These are phyloP conservation scores for Nyctereutes procyonoides DNA, from an alignment of 2,113 vertebrate genomes.

Conservation along the genomic window DNA sequence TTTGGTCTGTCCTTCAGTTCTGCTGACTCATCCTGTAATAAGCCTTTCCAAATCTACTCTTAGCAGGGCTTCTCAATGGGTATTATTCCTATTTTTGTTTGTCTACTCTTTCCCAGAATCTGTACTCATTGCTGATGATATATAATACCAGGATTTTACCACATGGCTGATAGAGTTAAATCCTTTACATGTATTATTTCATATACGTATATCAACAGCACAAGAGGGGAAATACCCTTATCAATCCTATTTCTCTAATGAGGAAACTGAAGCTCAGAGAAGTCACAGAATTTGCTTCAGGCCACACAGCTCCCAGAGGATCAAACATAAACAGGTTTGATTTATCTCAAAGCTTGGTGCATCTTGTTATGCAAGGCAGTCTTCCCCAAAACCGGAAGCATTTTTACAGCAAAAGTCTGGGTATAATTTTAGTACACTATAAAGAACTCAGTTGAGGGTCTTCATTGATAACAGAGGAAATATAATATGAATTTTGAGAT, in stretches of 20 bases:
- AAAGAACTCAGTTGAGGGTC: neutral
- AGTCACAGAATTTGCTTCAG: neutral
- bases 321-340: neutral
- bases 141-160: neutral
- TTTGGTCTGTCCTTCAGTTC: neutral
- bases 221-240: rapidly evolving
- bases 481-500: neutral
- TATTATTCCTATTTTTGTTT: neutral
- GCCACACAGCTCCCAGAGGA: neutral
- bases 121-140: neutral
- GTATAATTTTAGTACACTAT: neutral
- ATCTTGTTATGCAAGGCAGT: neutral
- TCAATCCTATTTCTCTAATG: neutral
- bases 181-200: neutral
- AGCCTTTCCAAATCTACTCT: neutral
- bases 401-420: neutral
- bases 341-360: neutral
- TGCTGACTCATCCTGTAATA: neutral
- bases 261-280: neutral
- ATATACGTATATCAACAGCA: neutral
- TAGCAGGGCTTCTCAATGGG: neutral
- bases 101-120: neutral
- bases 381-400: neutral
- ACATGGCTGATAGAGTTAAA: neutral
- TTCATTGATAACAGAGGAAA: neutral